Base-by-base conservation (phyloP, 2,888 invertebrate genomes). In the Capitulum mitella region DNA sequence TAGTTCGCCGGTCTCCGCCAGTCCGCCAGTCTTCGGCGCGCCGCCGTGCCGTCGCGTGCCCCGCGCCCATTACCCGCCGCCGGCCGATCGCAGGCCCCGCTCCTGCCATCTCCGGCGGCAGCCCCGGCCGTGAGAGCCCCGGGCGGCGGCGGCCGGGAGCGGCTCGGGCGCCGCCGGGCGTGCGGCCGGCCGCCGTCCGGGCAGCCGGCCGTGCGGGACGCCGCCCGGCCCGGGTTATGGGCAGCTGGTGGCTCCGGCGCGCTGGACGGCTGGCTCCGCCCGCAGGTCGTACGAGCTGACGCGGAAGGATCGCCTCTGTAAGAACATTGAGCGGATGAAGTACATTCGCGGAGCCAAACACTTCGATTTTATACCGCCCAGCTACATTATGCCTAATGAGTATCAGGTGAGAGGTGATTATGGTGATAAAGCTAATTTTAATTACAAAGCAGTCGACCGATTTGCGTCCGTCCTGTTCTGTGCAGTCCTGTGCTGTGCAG, bases 301-400 rank as follows among this genome's bases (percentile, higher is more conserved):
- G 0, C 90, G 97, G 70, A 98, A 98, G 86, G 98, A 98, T 87
- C 91, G 96, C 54, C 88, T 98, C 0, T 98, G 94, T 87, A 93
- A 94, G 86, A 95, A 94, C 85, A 93, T 95, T 83, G 93, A 93
- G 85, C 90, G 92, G 83, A 93, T 95, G 93, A 94, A 94, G 84
- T 91, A 92, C 83, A 89, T 92, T 83, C 91, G 94, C 83, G 96
- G 97, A 0, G 87, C 90, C 81, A 93, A 94, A 84, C 92, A 95
- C 86, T 95, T 97, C 84, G 94, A 96, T 86, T 95, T 98, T 87
- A 93, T 98, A 81, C 98, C 98, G 5, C 93, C 94, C 83, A 97
- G 96, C 8, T 98, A 93, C 87, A 90, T 98, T n/a, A 90, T 97
- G 88, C 98, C 98, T 0, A 89, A 89, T n/a, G 97, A 94, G 84